phyloP scores from a whole-genome alignment of 2,797 vertebrate species.

The Saxicola maurus region DNA sequence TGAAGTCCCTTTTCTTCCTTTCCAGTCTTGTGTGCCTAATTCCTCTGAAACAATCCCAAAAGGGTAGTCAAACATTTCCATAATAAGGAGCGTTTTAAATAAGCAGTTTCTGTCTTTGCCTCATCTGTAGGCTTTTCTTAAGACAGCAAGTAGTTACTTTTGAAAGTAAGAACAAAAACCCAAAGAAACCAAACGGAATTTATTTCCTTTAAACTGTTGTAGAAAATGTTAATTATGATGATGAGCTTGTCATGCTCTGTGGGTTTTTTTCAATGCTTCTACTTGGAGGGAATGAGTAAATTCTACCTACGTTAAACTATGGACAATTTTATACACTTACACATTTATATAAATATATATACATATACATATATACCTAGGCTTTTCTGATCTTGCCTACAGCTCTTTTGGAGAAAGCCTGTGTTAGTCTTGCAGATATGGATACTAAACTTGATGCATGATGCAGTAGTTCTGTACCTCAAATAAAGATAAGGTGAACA shows the following conservation, averaged over 20 bases:
- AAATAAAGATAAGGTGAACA: constrained; percentile 55
- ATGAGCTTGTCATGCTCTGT: not conserved
- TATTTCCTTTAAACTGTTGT: constrained; percentile 34
- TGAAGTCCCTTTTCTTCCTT: constrained; percentile 34
- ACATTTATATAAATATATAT: not conserved
- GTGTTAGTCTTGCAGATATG: not conserved
- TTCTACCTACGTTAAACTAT: not conserved
- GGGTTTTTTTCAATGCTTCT: not conserved
- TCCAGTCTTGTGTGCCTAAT: constrained; percentile 52
- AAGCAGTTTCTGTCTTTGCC: constrained; percentile 32
- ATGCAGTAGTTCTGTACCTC: not conserved
- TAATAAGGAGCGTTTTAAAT: constrained; percentile 35
- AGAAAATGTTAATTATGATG: constrained; percentile 14
- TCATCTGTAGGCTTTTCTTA: constrained; percentile 43
- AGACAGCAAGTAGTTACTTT: constrained; percentile 41
- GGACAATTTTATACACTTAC: not conserved
- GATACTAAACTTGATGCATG: not conserved
- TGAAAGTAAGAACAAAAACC: constrained; percentile 36
- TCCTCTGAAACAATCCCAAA: constrained; percentile 35
- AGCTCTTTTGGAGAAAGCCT: not conserved
- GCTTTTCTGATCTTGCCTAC: not conserved
- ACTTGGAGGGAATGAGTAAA: not conserved
- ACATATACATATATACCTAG: not conserved
- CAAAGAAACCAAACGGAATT: constrained; percentile 23
- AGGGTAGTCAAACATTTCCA: constrained; percentile 44